A percentile compares a stretch with the other conserved stretches of the same genome.
Conservation (phyloP, 2,113 vertebrate species). For the Lipophrys pholis region DNA sequence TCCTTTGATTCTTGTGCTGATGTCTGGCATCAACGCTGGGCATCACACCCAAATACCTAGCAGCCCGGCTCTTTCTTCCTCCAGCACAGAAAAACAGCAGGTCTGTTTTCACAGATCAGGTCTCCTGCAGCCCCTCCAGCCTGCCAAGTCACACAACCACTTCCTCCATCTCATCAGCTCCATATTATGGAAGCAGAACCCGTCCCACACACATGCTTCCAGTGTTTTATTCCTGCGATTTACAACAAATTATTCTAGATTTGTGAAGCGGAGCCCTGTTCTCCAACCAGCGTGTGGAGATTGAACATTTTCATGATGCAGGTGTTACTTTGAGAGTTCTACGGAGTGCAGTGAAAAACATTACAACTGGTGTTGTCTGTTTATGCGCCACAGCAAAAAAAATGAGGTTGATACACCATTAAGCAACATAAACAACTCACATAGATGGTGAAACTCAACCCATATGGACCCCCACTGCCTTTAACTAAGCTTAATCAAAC, state of each 20-base stretch:
- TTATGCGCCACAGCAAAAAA: constrained; percentile 4
- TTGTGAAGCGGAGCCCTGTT: constrained; percentile 43
- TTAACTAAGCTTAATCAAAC: constrained; percentile 32
- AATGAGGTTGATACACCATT: not conserved
- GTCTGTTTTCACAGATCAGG: constrained; percentile 61
- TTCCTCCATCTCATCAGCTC: constrained; percentile 67
- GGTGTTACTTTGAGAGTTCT: constrained; percentile 6
- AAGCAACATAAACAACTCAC: constrained; percentile 7
- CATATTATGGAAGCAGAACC: constrained; percentile 52
- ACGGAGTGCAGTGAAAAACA: constrained; percentile 6
- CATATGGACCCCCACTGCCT: constrained; percentile 11
- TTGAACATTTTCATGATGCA: not conserved
- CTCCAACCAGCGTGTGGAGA: no score
- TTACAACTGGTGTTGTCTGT: not conserved
- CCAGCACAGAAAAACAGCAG: constrained; percentile 46
- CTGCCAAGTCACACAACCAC: constrained; percentile 74
- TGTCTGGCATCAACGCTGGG: constrained; percentile 51
- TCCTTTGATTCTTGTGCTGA: constrained; percentile 66
- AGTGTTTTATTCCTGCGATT: constrained; percentile 40
- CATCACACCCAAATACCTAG: constrained; percentile 49
- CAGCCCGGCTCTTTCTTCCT: constrained; percentile 42
- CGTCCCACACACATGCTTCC: constrained; percentile 26
- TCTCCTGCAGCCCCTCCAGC: constrained; percentile 43
- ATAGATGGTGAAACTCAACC: constrained; percentile 20
- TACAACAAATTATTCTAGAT: constrained; percentile 38